Percentiles rank a stretch among this genome's conserved stretches.
Conservation (phyloP, 1,140 invertebrate species). For the Apis cerana region DNA sequence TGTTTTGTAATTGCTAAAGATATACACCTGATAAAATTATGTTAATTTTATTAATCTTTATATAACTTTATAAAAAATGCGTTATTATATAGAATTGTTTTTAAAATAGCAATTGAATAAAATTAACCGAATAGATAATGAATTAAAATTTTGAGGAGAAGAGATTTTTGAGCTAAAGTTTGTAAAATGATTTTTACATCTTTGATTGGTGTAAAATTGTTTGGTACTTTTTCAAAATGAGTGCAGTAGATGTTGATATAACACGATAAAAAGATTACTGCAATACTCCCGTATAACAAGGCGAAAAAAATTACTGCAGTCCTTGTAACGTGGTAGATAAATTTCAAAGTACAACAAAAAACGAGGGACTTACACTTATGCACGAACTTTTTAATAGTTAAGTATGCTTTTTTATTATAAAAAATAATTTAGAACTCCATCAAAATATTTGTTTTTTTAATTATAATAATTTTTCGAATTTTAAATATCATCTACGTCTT, state of each 20-base stretch:
- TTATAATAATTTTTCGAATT: not conserved
- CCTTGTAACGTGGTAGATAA: not conserved
- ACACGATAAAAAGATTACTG: not conserved
- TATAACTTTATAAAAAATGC: too few relatives aligned
- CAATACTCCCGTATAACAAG: not conserved
- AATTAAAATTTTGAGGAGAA: not conserved
- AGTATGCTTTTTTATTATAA: not conserved
- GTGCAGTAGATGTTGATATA: not conserved
- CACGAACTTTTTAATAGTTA: not conserved
- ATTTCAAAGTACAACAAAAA: slow-evolving; percentile 1
- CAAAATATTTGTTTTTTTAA: not conserved
- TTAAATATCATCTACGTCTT: not conserved
- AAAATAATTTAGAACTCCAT: not conserved
- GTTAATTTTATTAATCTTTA: too few relatives aligned
- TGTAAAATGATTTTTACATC: not conserved
- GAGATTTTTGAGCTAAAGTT: not conserved
- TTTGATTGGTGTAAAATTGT: not conserved
- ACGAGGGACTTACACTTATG: not conserved
- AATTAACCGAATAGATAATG: not conserved
- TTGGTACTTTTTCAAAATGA: not conserved
- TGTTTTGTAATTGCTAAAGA: too few relatives aligned
- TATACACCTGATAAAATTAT: too few relatives aligned
- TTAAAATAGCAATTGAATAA: too few relatives aligned
- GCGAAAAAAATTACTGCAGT: not conserved
- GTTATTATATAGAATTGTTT: too few relatives aligned